Evolutionary conservation across 2,113 vertebrate genomes (phyloP).

Genomic region (Rafetus swinhoei): DNA sequence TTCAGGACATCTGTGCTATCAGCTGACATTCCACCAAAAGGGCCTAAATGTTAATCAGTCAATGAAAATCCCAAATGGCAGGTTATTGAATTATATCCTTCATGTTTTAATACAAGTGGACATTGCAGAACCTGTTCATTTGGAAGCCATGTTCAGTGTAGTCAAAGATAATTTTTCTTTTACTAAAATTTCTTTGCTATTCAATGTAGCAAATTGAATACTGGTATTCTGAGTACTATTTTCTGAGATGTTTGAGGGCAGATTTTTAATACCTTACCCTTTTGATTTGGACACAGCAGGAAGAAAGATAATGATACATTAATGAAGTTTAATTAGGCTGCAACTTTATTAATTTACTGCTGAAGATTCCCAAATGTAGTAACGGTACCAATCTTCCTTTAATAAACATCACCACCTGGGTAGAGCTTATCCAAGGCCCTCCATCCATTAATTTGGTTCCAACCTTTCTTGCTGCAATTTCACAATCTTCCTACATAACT

Average conservation of each 20-base stretch:
- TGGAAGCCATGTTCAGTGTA: background rate
- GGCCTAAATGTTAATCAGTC: background rate
- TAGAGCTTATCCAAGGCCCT: background rate
- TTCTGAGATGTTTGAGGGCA: background rate
- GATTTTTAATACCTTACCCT: background rate
- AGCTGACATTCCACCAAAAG: background rate
- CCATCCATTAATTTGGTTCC: background rate
- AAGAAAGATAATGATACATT: background rate
- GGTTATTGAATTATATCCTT: background rate
- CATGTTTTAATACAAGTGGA: rapidly evolving
- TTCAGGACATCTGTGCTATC: background rate
- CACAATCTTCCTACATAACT: background rate
- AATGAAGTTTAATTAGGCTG: slow-evolving; percentile 16
- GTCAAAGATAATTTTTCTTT: background rate
- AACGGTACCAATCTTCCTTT: background rate
- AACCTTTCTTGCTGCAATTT: background rate
- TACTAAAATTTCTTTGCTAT: background rate
- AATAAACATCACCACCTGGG: background rate
- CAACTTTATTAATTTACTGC: slow-evolving; percentile 12
- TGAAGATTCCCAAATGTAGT: background rate
- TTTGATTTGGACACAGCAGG: background rate
- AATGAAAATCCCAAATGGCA: background rate
- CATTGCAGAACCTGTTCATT: rapidly evolving
- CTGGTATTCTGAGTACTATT: background rate
- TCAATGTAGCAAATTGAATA: background rate